A percentile compares a stretch with the other conserved stretches of the same genome.
These are phyloP conservation scores for Thaumetopoea pityocampa DNA, from an alignment of 1,140 invertebrate species.

Conservation along the genomic window DNA sequence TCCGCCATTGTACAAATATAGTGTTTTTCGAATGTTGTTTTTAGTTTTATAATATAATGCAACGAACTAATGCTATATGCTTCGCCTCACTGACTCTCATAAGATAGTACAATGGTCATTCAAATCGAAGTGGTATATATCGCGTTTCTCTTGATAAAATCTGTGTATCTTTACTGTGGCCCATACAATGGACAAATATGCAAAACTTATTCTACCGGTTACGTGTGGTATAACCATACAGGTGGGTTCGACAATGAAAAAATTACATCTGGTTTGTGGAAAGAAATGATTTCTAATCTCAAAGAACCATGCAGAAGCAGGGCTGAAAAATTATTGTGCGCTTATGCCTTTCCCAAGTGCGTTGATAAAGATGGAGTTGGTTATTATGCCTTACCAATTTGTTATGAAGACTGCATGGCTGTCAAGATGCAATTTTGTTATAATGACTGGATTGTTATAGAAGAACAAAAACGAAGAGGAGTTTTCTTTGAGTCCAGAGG, in stretches of 20 bases:
- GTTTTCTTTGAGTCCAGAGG: slow-evolving; percentile 88
- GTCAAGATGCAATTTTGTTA: slow-evolving; percentile 94
- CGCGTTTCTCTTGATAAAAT: slow-evolving; percentile 55
- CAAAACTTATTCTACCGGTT: slow-evolving; percentile 85
- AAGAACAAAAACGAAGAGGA: slow-evolving; percentile 89
- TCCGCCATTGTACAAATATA: slow-evolving; percentile 63
- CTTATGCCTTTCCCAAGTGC: slow-evolving; percentile 94
- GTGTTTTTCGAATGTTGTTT: slow-evolving; percentile 38
- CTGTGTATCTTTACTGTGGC: slow-evolving; percentile 81
- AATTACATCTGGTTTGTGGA: slow-evolving; percentile 88
- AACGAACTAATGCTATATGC: slow-evolving; percentile 31
- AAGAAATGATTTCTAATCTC: slow-evolving; percentile 87
- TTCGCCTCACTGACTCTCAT: slow-evolving; percentile 21
- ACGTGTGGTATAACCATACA: slow-evolving; percentile 90
- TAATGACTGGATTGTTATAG: slow-evolving; percentile 93
- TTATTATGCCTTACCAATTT: slow-evolving; percentile 81
- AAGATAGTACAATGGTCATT: slow-evolving; percentile 33
- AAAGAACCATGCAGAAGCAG: slow-evolving; percentile 89
- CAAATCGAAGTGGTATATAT: slow-evolving; percentile 28
- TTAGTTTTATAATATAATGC: slow-evolving; percentile 52
- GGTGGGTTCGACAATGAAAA: slow-evolving; percentile 89
- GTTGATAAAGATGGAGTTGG: slow-evolving; percentile 77
- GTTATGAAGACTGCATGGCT: slow-evolving; percentile 95
- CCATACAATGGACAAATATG: slow-evolving; percentile 93
- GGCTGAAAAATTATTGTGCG: slow-evolving; percentile 93